These are phyloP conservation scores for Cephus cinctus DNA, from an alignment of 1,140 invertebrate genomes.

Conservation along the genomic window DNA sequence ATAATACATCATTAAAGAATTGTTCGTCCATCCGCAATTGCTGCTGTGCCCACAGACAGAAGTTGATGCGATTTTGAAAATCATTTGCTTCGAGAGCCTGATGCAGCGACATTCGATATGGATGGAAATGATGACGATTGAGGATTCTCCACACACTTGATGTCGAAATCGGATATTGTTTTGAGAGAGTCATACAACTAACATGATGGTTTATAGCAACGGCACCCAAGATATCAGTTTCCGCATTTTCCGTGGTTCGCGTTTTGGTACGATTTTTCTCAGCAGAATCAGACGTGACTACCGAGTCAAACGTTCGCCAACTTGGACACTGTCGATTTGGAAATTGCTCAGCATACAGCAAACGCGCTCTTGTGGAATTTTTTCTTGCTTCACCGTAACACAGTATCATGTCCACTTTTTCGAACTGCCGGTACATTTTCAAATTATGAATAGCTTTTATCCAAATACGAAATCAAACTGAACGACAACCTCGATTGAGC, in stretches of 20 bases:
- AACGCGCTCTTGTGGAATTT: background rate
- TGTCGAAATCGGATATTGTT: background rate
- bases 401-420: background rate
- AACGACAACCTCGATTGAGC: no score
- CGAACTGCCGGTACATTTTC: background rate
- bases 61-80: slow-evolving; percentile 3
- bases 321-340: background rate
- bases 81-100: background rate
- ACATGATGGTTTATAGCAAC: background rate
- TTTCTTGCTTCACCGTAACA: background rate
- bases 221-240: background rate
- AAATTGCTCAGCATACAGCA: background rate
- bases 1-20: slow-evolving; percentile 1
- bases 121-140: background rate
- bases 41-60: background rate
- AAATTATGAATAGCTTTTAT: no score
- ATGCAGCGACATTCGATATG: background rate
- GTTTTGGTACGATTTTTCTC: background rate
- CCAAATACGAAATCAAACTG: no score
- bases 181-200: background rate
- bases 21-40: background rate
- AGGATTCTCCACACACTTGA: background rate
- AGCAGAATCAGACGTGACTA: background rate
- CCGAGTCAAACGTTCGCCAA: background rate
- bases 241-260: background rate